Evolutionary conservation across 1,140 invertebrate species (phyloP).

Genomic region (Formica exsecta): DNA sequence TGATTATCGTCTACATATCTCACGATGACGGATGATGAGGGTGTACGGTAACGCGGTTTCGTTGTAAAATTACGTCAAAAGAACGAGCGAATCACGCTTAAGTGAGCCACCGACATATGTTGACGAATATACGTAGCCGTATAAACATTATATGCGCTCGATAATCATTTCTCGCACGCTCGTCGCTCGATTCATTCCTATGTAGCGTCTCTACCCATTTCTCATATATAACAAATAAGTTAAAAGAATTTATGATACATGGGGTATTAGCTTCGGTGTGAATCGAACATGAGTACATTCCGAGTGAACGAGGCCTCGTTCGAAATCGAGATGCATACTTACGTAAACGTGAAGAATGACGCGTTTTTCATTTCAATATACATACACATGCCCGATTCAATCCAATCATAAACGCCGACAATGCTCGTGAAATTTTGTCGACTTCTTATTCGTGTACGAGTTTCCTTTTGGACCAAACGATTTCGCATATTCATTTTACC

Average conservation of each 20-base stretch:
- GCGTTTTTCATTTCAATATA: conserved; percentile 34
- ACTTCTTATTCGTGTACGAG: conserved; percentile 66
- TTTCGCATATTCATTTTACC: conserved; percentile 60
- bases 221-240: conserved; percentile 83
- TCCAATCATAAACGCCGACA: conserved; percentile 62
- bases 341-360: not conserved
- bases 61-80: conserved; percentile 59
- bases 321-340: not conserved
- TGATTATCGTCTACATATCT: conserved; percentile 45
- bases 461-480: conserved; percentile 58
- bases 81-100: conserved; percentile 37
- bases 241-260: conserved; percentile 85
- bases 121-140: not conserved
- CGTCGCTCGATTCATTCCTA: conserved; percentile 35
- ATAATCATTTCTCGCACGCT: conserved; percentile 40
- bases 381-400: conserved; percentile 68
- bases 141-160: conserved; percentile 20
- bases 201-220: conserved; percentile 70
- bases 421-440: conserved; percentile 55
- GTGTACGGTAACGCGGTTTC: conserved; percentile 35
- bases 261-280: conserved; percentile 72
- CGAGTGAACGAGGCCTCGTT: not conserved
- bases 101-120: conserved; percentile 8
- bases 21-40: conserved; percentile 41
- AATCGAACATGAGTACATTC: conserved; percentile 69